These are phyloP conservation scores for Aplochiton taeniatus DNA, from an alignment of 2,797 vertebrate genomes.

Conservation along the genomic window DNA sequence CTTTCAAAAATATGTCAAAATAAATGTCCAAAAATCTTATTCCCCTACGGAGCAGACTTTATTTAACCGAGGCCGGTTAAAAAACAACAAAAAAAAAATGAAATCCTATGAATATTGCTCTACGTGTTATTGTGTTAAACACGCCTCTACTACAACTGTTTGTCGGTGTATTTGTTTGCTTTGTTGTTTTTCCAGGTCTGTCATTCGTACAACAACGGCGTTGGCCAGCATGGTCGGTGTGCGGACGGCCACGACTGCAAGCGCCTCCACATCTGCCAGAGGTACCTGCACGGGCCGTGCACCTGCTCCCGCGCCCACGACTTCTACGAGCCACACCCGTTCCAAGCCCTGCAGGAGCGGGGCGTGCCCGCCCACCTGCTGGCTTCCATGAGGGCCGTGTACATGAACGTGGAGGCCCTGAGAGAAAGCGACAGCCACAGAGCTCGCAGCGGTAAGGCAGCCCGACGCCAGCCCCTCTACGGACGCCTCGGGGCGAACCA, in stretches of 20 bases:
- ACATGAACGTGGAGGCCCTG: constrained; percentile 40
- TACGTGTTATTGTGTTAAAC: no score
- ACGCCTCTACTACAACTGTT: no score
- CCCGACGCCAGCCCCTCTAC: background rate
- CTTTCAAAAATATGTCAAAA: no score
- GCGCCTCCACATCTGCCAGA: constrained; percentile 44
- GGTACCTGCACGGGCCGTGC: constrained; percentile 39
- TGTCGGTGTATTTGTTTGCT: no score
- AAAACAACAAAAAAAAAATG: no score
- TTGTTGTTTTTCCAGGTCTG: constrained; percentile 29
- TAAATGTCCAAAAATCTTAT: no score
- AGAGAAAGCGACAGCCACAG: constrained; percentile 15
- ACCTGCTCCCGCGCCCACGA: constrained; percentile 42
- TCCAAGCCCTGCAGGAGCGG: constrained; percentile 11
- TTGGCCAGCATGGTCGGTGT: constrained; percentile 33
- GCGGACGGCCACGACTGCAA: constrained; percentile 30
- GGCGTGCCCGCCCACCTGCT: constrained; percentile 33
- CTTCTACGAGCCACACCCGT: constrained; percentile 34
- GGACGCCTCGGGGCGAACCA: no score
- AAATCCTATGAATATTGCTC: no score
- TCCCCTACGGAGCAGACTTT: no score
- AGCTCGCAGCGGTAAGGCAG: background rate
- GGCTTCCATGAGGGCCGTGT: constrained; percentile 24
- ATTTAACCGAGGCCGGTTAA: no score
- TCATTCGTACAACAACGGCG: constrained; percentile 34